Conservation (phyloP, 1,140 invertebrate species). For the Goniozus legneri region DNA sequence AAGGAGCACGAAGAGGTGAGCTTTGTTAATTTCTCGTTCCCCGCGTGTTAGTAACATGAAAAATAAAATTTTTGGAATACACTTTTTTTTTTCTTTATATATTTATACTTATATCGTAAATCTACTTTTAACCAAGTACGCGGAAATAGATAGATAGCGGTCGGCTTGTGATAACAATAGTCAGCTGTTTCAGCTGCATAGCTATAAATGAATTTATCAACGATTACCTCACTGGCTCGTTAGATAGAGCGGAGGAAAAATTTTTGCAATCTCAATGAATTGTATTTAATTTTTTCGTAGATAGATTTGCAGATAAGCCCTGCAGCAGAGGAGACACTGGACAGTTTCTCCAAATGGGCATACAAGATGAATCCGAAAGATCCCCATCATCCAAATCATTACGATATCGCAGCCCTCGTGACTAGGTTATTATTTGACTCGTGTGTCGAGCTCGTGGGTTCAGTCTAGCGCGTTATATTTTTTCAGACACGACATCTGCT, state of each 20-base stretch:
- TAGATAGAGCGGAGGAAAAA: neutral
- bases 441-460: neutral
- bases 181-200: too few relatives aligned
- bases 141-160: too few relatives aligned
- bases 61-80: too few relatives aligned
- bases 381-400: constrained; percentile 66
- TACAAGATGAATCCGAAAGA: constrained; percentile 64
- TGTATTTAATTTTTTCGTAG: constrained; percentile 19
- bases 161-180: too few relatives aligned
- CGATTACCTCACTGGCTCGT: neutral
- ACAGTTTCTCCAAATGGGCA: constrained; percentile 69
- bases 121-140: too few relatives aligned
- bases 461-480: neutral
- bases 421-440: constrained; percentile 59
- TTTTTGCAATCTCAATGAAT: too few relatives aligned
- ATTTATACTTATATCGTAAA: too few relatives aligned
- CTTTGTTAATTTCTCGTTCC: neutral
- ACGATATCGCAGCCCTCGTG: constrained; percentile 70
- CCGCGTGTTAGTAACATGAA: too few relatives aligned
- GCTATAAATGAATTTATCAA: too few relatives aligned
- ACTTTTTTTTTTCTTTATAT: too few relatives aligned
- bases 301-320: constrained; percentile 57
- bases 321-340: constrained; percentile 61
- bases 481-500: constrained; percentile 61
- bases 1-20: constrained; percentile 53